These are phyloP conservation scores for Mythimna vitellina DNA, from an alignment of 2,888 invertebrate genomes.

Conservation along the genomic window DNA sequence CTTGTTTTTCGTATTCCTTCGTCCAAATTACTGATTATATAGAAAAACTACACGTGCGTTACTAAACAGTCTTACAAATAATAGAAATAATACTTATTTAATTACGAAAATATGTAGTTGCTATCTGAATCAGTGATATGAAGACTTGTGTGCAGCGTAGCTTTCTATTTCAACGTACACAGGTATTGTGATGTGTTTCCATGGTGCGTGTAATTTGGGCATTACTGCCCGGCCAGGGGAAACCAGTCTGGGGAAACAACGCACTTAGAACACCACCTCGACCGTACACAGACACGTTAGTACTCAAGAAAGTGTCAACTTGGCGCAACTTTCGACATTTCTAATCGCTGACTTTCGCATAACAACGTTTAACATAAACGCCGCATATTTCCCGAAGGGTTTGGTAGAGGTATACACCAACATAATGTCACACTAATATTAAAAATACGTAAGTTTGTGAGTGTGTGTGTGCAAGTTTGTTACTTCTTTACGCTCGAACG, in stretches of 20 bases:
- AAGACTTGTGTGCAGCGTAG: conserved; percentile 26
- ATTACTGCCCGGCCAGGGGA: conserved; percentile 64
- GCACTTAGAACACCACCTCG: conserved; percentile 47
- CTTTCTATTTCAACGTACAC: conserved; percentile 54
- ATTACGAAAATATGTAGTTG: conserved; percentile 15
- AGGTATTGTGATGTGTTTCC: conserved; percentile 69
- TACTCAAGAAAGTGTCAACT: conserved; percentile 71
- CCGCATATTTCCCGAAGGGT: background rate
- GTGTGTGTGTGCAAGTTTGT: too few relatives aligned
- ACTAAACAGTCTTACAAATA: background rate
- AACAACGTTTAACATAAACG: background rate
- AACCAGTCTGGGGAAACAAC: conserved; percentile 48
- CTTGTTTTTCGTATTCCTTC: background rate
- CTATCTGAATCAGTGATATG: conserved; percentile 3
- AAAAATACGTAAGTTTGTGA: too few relatives aligned
- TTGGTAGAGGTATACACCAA: background rate
- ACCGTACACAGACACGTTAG: conserved; percentile 46
- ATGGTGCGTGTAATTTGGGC: conserved; percentile 78
- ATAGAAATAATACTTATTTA: conserved; percentile 12
- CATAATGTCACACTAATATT: background rate
- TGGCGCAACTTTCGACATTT: conserved; percentile 64
- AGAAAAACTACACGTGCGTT: conserved; percentile 6
- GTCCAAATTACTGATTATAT: conserved; percentile 6
- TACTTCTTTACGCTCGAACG: too few relatives aligned
- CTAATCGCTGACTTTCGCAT: conserved; percentile 61